Percentiles rank a stretch among this genome's conserved stretches.
phyloP scores from a whole-genome alignment of 2,113 vertebrate genomes.

The Petromus typicus region DNA sequence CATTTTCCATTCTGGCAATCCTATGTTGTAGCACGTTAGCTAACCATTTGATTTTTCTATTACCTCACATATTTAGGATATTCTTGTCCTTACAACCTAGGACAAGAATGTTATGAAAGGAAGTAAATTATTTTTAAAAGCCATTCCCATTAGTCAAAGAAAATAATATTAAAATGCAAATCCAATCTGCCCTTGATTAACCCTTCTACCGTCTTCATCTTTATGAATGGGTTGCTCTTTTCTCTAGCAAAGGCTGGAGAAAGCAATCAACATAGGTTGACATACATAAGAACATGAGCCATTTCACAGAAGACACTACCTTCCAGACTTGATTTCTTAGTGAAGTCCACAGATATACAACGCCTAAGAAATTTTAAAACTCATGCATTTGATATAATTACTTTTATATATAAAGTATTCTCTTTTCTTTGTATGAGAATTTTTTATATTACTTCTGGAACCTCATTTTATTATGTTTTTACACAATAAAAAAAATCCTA shows the following conservation, averaged over 20 bases:
- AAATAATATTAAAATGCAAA: background rate
- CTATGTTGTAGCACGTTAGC: background rate
- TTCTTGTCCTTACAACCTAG: background rate
- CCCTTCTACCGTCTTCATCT: background rate
- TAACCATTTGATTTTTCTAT: background rate
- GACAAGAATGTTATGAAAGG: background rate
- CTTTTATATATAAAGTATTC: background rate
- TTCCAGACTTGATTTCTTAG: background rate
- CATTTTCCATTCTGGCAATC: background rate
- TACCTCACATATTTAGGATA: background rate
- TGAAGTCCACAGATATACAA: background rate
- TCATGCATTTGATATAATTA: background rate
- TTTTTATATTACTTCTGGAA: background rate
- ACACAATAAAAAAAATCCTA: background rate
- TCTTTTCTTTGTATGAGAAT: background rate
- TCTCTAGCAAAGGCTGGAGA: background rate
- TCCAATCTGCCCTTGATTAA: background rate
- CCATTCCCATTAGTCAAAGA: background rate
- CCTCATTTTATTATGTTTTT: background rate
- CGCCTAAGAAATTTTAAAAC: background rate
- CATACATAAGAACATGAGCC: background rate
- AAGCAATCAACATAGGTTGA: background rate
- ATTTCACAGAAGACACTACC: background rate
- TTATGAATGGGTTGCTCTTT: background rate
- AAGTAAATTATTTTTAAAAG: constrained; percentile 17